phyloP scores from a whole-genome alignment of 2,797 vertebrate species.

The Xenentodon cancila region DNA sequence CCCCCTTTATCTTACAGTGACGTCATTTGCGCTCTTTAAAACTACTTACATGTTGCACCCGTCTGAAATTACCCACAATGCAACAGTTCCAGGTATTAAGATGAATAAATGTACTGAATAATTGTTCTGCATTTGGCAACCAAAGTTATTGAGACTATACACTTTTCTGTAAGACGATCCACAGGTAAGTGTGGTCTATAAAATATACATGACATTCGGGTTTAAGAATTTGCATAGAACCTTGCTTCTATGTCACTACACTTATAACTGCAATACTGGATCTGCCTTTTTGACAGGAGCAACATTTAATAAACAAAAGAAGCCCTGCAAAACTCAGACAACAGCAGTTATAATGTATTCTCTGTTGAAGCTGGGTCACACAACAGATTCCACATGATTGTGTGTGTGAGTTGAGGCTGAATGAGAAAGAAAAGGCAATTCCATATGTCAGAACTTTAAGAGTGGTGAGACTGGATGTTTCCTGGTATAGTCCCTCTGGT shows the following conservation, averaged over 20 bases:
- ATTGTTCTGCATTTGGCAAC: constrained; percentile 77
- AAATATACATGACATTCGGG: constrained; percentile 80
- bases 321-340: constrained; percentile 66
- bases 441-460: constrained; percentile 69
- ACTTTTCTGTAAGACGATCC: constrained; percentile 70
- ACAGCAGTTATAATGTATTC: constrained; percentile 69
- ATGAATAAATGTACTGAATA: constrained; percentile 63
- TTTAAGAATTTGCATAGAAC: constrained; percentile 85
- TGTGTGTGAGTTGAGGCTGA: constrained; percentile 66
- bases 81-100: constrained; percentile 60
- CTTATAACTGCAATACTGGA: constrained; percentile 72
- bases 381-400: constrained; percentile 65
- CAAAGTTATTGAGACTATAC: constrained; percentile 76
- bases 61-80: constrained; percentile 55
- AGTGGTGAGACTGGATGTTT: constrained; percentile 73
- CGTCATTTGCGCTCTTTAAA: constrained; percentile 68
- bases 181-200: constrained; percentile 74
- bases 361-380: constrained; percentile 64
- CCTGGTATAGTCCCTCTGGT: constrained; percentile 79
- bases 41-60: constrained; percentile 54
- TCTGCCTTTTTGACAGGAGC: constrained; percentile 71
- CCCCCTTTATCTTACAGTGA: constrained; percentile 68
- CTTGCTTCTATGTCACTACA: constrained; percentile 81
- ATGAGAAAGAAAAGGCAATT: constrained; percentile 81
- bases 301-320: constrained; percentile 69